Base-by-base conservation (phyloP, 2,888 invertebrate genomes). In the Prenolepis imparis region DNA sequence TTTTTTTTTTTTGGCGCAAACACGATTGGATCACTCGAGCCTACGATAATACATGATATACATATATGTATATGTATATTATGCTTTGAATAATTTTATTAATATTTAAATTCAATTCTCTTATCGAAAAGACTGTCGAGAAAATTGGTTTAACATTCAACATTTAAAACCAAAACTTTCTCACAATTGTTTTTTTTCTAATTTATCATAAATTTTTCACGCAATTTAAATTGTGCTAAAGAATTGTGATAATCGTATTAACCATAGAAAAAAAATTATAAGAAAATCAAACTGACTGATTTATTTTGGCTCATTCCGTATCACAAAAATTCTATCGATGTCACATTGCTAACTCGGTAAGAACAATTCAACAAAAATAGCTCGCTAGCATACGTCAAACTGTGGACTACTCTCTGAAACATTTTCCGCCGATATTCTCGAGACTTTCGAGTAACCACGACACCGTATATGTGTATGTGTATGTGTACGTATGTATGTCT, bases 381-480 rank as follows among this genome's bases (percentile, higher is more conserved):
- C 57, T 68, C 24, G 21, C 44, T 44, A 32, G 57, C 44, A 18
- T 36, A 68, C 8, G 59, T 80, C 78, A 80, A 80, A 70, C 70
- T 78, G 32, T 44, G 59, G 70, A 70, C 78, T 70, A 61, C 48
- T 61, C 48, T 48, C 44, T 15, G 48, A 61, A 70, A 70, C 59
- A 70, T 80, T 80, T 80, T 70, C 68, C 78, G 11, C 59, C 70
- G 78, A 80, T 80, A 80, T 70, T 70, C 78, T 70, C 70, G 44
- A 80, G 78, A 80, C 70, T 70, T 52, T 61, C 18, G 59, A 36
- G 78, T 59, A 80, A 80, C 78, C 78, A 70, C 57, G 78, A 78
- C 68, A 68, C 36, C 21, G 28, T 32, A 3, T 5, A 6, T 36
- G 36, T 36, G 36, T 36, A 6, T 36, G 36, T 36, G 5, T 36